These are phyloP conservation scores for Drosophila bocqueti DNA, from an alignment of 1,140 invertebrate species.

Conservation along the genomic window DNA sequence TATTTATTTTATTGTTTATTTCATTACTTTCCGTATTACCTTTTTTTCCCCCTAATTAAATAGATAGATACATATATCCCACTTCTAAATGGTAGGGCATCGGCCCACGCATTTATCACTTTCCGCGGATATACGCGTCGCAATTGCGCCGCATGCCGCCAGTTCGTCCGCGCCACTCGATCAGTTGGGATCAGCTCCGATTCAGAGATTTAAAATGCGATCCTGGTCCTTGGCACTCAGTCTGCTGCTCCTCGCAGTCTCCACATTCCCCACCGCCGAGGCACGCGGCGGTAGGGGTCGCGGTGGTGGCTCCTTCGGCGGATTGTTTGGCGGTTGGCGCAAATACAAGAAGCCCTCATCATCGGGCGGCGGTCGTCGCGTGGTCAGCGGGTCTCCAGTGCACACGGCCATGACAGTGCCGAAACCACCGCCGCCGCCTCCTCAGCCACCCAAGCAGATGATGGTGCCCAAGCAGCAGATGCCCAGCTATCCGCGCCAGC, in stretches of 20 bases:
- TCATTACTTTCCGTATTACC: too few relatives aligned
- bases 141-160: slow-evolving; percentile 35
- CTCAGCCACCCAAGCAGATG: slow-evolving; percentile 37
- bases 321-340: slow-evolving; percentile 76
- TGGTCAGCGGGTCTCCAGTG: slow-evolving; percentile 71
- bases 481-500: slow-evolving; percentile 62
- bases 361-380: slow-evolving; percentile 54
- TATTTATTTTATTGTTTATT: neutral
- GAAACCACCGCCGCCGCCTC: slow-evolving; percentile 61
- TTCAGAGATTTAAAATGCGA: slow-evolving; percentile 49
- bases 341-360: slow-evolving; percentile 79
- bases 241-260: slow-evolving; percentile 45
- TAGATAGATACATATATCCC: too few relatives aligned
- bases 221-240: slow-evolving; percentile 36
- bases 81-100: slow-evolving; percentile 20
- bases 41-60: too few relatives aligned
- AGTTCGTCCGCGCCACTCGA: slow-evolving; percentile 58
- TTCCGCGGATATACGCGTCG: slow-evolving; percentile 62
- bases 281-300: slow-evolving; percentile 75
- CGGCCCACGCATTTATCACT: slow-evolving; percentile 53
- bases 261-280: slow-evolving; percentile 29
- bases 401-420: slow-evolving; percentile 69
- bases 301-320: slow-evolving; percentile 76
- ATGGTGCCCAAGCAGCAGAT: slow-evolving; percentile 55
- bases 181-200: slow-evolving; percentile 19